These are phyloP conservation scores for Mycteria americana DNA, from an alignment of 2,797 vertebrate genomes.

Conservation along the genomic window DNA sequence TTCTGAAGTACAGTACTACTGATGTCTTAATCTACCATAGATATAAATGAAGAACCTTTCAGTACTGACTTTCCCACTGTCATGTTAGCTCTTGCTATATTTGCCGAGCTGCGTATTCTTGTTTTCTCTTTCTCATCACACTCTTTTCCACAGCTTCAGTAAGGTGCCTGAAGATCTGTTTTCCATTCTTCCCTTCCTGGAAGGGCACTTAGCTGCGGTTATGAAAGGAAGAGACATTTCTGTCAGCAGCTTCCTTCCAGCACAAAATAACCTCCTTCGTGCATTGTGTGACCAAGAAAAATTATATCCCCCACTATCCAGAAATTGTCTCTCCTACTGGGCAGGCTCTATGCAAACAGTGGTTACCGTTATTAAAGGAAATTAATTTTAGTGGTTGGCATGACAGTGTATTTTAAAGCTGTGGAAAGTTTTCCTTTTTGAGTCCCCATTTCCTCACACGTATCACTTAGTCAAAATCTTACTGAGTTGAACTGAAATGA, in stretches of 20 bases:
- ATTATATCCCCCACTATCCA: not conserved
- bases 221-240: constrained; percentile 30
- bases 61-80: not conserved
- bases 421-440: not conserved
- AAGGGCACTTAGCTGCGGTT: constrained; percentile 9
- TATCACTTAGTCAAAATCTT: not conserved
- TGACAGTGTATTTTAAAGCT: not conserved
- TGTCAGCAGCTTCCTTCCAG: constrained; percentile 40
- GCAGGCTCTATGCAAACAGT: not conserved
- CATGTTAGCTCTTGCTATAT: not conserved
- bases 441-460: not conserved
- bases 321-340: not conserved
- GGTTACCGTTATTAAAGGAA: not conserved
- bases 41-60: not conserved
- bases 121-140: constrained; percentile 9
- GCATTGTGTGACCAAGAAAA: not conserved
- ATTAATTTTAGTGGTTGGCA: not conserved
- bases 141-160: constrained; percentile 4
- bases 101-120: not conserved
- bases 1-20: constrained; percentile 30
- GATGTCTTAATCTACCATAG: not conserved
- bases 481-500: not conserved
- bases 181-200: constrained; percentile 40
- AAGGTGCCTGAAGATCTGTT: constrained; percentile 34
- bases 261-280: not conserved